Percentiles rank a stretch among this genome's conserved stretches.
phyloP scores from a whole-genome alignment of 2,113 vertebrate species.

The Chionis minor region DNA sequence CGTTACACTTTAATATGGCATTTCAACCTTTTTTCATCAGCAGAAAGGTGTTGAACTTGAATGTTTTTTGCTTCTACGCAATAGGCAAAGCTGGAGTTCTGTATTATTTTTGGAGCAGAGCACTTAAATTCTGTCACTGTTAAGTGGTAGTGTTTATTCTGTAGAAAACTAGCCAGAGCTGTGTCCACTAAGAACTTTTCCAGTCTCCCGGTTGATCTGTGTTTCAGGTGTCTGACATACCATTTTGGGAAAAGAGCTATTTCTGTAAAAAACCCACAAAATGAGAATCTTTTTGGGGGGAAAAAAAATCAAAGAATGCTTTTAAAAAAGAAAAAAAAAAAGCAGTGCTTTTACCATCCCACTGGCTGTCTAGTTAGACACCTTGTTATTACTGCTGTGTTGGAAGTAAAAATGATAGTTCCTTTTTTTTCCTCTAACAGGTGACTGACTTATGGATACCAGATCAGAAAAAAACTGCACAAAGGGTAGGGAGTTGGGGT shows the following conservation, averaged over 20 bases:
- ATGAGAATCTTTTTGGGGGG: too few species aligned
- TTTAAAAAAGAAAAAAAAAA: neutral
- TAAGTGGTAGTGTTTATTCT: neutral
- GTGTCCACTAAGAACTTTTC: neutral
- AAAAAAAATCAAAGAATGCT: too few species aligned
- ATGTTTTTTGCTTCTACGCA: neutral
- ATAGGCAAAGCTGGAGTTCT: neutral
- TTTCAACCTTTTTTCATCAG: neutral
- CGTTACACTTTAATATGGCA: neutral
- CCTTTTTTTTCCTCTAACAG: neutral
- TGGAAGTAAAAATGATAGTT: neutral
- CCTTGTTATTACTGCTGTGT: neutral
- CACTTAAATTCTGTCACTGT: neutral
- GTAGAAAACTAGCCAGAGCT: neutral
- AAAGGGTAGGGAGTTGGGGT: neutral
- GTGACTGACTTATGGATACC: neutral
- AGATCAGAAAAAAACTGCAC: neutral
- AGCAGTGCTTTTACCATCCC: neutral
- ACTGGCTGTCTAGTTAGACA: neutral
- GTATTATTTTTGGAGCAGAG: neutral
- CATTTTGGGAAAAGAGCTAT: neutral
- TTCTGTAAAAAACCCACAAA: neutral
- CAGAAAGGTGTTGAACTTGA: neutral
- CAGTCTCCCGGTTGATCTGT: neutral
- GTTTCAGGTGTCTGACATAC: neutral